Evolutionary conservation across 30 jellyfish, hydroid and myxozoan genomes (phyloP), one percentile per base, ranked within the genome.

Genomic region (Sanderia malayensis): DNA sequence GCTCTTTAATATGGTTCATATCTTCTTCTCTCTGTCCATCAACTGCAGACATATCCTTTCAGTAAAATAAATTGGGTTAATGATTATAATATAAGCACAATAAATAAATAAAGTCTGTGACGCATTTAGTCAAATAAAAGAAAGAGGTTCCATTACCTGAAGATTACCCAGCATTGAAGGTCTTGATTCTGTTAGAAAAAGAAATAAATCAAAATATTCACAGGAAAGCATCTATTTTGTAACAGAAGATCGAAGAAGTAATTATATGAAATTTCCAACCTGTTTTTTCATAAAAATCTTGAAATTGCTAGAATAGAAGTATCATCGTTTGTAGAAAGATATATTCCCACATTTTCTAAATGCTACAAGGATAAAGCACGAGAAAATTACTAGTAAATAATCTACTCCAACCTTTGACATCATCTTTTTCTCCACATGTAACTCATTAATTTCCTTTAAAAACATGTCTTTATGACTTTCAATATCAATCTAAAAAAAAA

Each of bases 381-480:
- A 37, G 13, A 37, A 37, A 4, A 13, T 37, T 37, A 37, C 13
- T 37, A 37, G 13, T 4, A 37, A 37, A 13, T 4, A 37, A 37
- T 13, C 52, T 7, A 3, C 20, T 24, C 31, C 22, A 22, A 89
- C 98, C 96, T 64, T 67, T 71, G 76, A 82, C 86, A 79, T 27
- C 27, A 37, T 24, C 26, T 62, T 80, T 69, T 80, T 92, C 58
- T 92, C 94, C 8, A 60, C 44, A 21, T 74, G 88, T 2, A 76
- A 74, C 24, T 78, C 82, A 30, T 20, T 79, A 23, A 92, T 55
- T 67, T 92, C 98, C 31, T 74, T 76, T 20, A 78, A 25, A 86
- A 92, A 85, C 94, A 92, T 58, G 4, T 92, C 88, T 30, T 81
- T 83, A 46, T 71, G 70, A 21, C 52, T 71, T 26, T 84, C 93